Percentiles rank a stretch among this genome's conserved stretches.
Evolutionary conservation across 2,113 vertebrate genomes (phyloP).

Genomic region (Arenaria interpres): DNA sequence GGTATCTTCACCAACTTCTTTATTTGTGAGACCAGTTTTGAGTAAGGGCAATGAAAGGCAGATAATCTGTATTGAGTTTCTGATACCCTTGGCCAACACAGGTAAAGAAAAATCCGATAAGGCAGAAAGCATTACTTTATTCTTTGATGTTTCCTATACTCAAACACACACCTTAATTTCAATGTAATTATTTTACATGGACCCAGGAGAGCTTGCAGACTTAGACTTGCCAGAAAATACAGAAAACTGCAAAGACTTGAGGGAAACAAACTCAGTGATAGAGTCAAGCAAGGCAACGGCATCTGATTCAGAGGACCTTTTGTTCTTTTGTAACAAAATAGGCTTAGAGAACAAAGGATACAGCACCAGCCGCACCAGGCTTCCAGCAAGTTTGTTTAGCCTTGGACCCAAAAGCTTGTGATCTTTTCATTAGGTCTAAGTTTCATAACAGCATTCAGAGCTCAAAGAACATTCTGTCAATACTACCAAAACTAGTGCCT

Average conservation of each 20-base stretch:
- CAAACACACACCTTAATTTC: neutral
- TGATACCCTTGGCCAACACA: neutral
- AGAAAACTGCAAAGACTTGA: neutral
- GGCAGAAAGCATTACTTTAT: neutral
- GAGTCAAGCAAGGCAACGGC: neutral
- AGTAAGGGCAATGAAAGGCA: neutral
- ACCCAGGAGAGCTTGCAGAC: neutral
- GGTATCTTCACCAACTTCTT: neutral
- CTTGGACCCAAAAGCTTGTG: neutral
- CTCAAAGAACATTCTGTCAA: neutral
- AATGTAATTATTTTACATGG: neutral
- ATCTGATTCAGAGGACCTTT: neutral
- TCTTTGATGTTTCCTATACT: neutral
- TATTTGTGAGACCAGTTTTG: neutral
- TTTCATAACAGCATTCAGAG: neutral
- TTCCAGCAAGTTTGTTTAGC: neutral
- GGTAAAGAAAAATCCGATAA: neutral
- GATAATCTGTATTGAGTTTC: neutral
- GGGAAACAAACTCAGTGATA: neutral
- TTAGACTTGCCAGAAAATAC: neutral
- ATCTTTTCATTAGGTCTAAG: neutral
- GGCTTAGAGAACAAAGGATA: conserved; percentile 12
- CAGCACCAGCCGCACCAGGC: neutral
- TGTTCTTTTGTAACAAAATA: neutral
- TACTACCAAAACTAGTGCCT: neutral